Evolutionary conservation across 1,140 invertebrate genomes (phyloP).

Genomic region (Cydia splendana): DNA sequence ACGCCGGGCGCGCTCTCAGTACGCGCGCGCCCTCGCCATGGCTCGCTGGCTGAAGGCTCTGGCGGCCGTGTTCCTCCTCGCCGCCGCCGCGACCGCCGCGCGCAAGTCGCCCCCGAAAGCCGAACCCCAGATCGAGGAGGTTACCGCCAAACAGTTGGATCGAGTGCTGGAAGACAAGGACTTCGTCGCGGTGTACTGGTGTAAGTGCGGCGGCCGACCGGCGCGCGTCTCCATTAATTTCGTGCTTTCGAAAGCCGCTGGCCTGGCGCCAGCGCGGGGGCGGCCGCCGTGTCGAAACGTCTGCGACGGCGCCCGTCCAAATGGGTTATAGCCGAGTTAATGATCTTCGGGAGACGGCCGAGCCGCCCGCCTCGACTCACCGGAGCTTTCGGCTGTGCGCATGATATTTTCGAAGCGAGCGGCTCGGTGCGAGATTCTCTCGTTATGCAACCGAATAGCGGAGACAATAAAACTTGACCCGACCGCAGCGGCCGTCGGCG

Average conservation of each 20-base stretch:
- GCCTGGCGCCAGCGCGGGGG: constrained; percentile 48
- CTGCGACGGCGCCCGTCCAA: constrained; percentile 59
- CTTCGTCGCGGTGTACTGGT: constrained; percentile 97
- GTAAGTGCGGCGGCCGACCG: constrained; percentile 85
- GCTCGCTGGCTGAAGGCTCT: constrained; percentile 78
- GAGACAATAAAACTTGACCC: constrained; percentile 78
- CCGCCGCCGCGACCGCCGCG: constrained; percentile 65
- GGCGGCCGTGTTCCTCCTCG: constrained; percentile 62
- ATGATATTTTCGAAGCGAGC: constrained; percentile 62
- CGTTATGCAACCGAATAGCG: constrained; percentile 69
- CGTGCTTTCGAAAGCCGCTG: constrained; percentile 42
- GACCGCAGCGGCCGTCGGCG: constrained; percentile 61
- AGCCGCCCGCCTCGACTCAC: constrained; percentile 44
- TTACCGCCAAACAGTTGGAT: constrained; percentile 94
- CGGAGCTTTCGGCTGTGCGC: constrained; percentile 38
- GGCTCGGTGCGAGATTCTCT: constrained; percentile 45
- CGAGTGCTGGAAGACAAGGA: constrained; percentile 93
- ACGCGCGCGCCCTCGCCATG: constrained; percentile 80
- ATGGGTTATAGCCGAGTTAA: constrained; percentile 64
- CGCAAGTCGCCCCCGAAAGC: constrained; percentile 68
- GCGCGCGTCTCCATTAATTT: constrained; percentile 44
- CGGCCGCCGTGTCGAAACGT: constrained; percentile 53
- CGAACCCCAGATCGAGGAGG: constrained; percentile 93
- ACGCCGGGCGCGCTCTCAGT: constrained; percentile 56
- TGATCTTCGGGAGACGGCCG: constrained; percentile 55